phyloP scores from a whole-genome alignment of 2,113 vertebrate species.

The Ciconia boyciana region DNA sequence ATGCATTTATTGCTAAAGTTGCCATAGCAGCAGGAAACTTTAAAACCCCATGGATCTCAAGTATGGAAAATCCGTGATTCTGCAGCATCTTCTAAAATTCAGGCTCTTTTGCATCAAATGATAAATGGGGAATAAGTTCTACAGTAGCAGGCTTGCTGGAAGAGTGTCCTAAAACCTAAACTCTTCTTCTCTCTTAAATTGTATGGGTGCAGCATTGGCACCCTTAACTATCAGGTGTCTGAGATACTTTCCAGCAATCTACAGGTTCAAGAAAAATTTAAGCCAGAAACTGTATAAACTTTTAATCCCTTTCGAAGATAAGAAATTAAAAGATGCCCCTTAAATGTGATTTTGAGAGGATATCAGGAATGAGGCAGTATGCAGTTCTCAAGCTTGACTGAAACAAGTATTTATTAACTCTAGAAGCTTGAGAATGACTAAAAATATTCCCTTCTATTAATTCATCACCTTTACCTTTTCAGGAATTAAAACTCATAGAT shows the following conservation, averaged over 20 bases:
- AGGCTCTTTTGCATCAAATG: background rate
- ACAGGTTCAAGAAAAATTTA: background rate
- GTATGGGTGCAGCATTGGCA: rapidly evolving
- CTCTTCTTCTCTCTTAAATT: background rate
- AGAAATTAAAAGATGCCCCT: background rate
- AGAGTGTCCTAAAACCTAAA: background rate
- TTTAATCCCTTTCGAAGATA: background rate
- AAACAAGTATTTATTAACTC: background rate
- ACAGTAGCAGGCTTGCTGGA: background rate
- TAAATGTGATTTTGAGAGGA: background rate
- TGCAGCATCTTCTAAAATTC: background rate
- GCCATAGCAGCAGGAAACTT: background rate
- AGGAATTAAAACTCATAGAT: background rate
- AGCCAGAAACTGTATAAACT: background rate
- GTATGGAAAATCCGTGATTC: background rate
- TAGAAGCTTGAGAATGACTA: background rate
- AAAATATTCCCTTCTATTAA: background rate
- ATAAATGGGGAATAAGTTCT: background rate
- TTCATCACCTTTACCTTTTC: background rate
- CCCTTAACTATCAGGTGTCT: background rate
- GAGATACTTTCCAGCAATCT: background rate
- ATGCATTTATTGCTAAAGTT: background rate
- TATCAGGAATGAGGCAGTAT: background rate
- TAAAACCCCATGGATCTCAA: background rate
- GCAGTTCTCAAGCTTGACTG: background rate